Percentiles rank a stretch among this genome's conserved stretches.
Conservation (phyloP, 2,113 vertebrate genomes). For the Alosa alosa region DNA sequence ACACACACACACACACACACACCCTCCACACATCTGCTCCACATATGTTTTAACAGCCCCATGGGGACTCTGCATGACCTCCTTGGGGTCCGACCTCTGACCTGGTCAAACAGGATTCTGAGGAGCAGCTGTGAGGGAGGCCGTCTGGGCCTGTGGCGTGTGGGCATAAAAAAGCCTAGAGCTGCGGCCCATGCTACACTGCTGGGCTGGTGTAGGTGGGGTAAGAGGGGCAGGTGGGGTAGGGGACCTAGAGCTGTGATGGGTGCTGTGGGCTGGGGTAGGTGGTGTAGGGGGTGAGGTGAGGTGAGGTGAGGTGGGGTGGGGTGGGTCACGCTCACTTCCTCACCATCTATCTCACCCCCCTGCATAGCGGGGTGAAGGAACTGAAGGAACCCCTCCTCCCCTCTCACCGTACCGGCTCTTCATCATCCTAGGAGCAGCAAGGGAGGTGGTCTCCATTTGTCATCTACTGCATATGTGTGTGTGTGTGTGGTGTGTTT, state of each 20-base stretch:
- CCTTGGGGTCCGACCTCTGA: slow-evolving; percentile 12
- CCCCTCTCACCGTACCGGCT: neutral
- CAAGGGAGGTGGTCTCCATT: neutral
- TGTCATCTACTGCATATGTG: neutral
- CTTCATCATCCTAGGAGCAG: neutral
- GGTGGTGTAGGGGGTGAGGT: neutral
- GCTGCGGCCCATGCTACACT: too few relatives aligned
- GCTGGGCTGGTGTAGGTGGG: neutral
- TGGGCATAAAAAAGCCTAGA: neutral
- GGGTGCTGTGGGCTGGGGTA: neutral
- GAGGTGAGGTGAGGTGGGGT: neutral
- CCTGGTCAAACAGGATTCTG: neutral
- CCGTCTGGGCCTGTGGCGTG: too few relatives aligned
- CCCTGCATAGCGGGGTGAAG: neutral
- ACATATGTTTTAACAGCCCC: neutral
- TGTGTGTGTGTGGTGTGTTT: too few relatives aligned
- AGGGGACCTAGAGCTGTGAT: neutral
- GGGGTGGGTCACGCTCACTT: neutral
- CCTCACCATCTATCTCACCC: neutral
- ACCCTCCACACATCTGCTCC: slow-evolving; percentile 13
- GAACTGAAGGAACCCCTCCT: neutral
- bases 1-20: slow-evolving; percentile 8
- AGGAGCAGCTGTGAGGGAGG: neutral
- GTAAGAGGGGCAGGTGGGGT: neutral
- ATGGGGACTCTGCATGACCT: neutral